Percentiles rank a stretch among this genome's conserved stretches.
phyloP scores from a whole-genome alignment of 2,797 vertebrate genomes.

The Gambelia wislizenii region DNA sequence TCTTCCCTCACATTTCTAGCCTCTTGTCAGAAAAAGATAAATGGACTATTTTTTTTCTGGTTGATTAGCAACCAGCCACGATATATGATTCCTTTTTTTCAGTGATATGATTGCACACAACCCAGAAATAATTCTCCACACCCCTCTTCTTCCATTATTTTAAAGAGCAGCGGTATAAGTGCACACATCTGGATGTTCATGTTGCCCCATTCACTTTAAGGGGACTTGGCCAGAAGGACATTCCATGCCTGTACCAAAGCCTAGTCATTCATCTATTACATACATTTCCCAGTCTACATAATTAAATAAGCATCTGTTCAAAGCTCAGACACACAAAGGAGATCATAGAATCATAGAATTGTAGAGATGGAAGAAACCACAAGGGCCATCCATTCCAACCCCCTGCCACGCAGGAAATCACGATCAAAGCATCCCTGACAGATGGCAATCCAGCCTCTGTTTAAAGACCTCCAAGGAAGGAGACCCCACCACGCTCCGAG shows the following conservation, averaged over 20 bases:
- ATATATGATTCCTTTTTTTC: not conserved
- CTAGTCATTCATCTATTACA: too few relatives aligned
- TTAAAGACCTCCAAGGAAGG: too few relatives aligned
- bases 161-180: not conserved
- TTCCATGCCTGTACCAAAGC: not conserved
- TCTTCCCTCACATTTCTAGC: not conserved
- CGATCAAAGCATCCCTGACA: too few relatives aligned
- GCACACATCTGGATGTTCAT: not conserved
- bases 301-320: conserved; percentile 11
- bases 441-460: too few relatives aligned
- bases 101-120: not conserved
- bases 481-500: too few relatives aligned
- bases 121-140: not conserved
- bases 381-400: too few relatives aligned
- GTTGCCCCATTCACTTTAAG: not conserved
- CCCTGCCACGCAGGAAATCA: too few relatives aligned
- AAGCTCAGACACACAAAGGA: not conserved
- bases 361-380: too few relatives aligned
- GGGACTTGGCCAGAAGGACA: too few relatives aligned
- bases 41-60: not conserved
- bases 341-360: too few relatives aligned
- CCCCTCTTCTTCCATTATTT: not conserved
- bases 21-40: not conserved
- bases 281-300: too few relatives aligned
- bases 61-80: not conserved